These are phyloP conservation scores for Gallinago nigripennis DNA, from an alignment of 2,797 vertebrate genomes.

Conservation along the genomic window DNA sequence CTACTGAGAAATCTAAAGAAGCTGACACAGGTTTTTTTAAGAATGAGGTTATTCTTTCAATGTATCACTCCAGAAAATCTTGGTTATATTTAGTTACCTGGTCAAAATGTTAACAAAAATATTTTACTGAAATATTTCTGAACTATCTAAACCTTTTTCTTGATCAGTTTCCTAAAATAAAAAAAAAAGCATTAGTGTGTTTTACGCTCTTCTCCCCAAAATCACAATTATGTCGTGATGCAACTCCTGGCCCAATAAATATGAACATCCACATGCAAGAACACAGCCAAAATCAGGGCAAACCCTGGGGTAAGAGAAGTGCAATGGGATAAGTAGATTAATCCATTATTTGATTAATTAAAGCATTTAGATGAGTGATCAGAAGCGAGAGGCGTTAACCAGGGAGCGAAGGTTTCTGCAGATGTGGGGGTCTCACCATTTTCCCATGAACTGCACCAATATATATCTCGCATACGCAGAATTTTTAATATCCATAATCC, in stretches of 20 bases:
- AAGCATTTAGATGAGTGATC: neutral
- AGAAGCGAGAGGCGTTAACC: fast-evolving
- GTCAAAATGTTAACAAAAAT: neutral
- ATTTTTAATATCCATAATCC: neutral
- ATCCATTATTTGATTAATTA: too few relatives aligned
- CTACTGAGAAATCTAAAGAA: neutral
- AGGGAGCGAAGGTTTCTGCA: fast-evolving
- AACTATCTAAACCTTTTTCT: neutral
- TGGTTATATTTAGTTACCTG: neutral
- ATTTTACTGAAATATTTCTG: neutral
- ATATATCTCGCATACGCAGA: fast-evolving
- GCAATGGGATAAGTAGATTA: neutral
- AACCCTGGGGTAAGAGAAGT: neutral
- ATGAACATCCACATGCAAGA: neutral
- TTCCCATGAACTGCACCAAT: fast-evolving
- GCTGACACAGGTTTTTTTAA: conserved; percentile 30
- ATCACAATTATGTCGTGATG: neutral
- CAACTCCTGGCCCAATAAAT: neutral
- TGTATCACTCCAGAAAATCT: neutral
- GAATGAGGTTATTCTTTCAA: conserved; percentile 9
- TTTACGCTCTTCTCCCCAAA: neutral
- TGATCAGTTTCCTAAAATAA: neutral
- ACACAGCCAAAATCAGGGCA: neutral
- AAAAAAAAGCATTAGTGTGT: too few relatives aligned
- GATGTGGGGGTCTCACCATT: fast-evolving